A percentile compares a stretch with the other conserved stretches of the same genome.
Conservation (phyloP, 1,140 invertebrate genomes). For the Camponotus floridanus region DNA sequence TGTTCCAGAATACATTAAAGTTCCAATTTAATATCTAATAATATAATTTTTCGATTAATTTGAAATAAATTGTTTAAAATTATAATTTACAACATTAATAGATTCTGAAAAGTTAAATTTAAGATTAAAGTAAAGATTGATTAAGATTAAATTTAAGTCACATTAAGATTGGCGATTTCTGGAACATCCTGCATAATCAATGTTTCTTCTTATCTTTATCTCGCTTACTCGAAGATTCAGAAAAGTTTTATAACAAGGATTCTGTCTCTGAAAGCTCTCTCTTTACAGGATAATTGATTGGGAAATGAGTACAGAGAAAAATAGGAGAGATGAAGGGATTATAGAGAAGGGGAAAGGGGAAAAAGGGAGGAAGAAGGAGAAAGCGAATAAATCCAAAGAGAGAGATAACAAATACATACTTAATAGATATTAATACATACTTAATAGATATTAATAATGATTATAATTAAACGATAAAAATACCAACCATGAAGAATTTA, state of each 20-base stretch:
- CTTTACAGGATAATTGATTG: slow-evolving; percentile 50
- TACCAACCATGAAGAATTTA: slow-evolving; percentile 82
- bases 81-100: not conserved
- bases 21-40: not conserved
- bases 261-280: slow-evolving; percentile 27
- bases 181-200: not conserved
- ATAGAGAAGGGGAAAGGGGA: slow-evolving; percentile 47
- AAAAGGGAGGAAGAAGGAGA: slow-evolving; percentile 47
- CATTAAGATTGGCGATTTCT: not conserved
- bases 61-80: not conserved
- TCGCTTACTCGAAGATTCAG: not conserved
- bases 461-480: slow-evolving; percentile 77
- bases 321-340: not conserved
- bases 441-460: slow-evolving; percentile 80
- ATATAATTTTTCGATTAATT: not conserved
- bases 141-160: not conserved
- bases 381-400: slow-evolving; percentile 55
- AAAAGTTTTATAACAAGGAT: slow-evolving; percentile 1
- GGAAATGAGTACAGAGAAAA: not conserved
- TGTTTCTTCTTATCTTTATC: not conserved
- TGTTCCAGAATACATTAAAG: not conserved
- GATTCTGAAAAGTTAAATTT: slow-evolving; percentile 22
- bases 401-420: slow-evolving; percentile 70
- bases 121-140: not conserved
- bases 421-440: slow-evolving; percentile 79